Conservation (phyloP, 2,888 invertebrate genomes). For the Drosophila robusta region DNA sequence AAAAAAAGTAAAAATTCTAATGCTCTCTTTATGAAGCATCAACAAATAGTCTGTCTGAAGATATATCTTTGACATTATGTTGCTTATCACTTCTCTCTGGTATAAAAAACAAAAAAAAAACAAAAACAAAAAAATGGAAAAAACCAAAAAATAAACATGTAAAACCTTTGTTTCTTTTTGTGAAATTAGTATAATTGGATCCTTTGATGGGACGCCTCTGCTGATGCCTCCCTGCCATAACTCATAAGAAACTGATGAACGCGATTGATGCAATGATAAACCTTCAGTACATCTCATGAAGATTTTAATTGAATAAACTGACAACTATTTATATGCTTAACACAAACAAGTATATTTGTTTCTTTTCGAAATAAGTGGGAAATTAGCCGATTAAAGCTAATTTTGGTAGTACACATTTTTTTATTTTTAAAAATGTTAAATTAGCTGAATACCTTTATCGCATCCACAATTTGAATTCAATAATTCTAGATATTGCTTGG, state of each 20-base stretch:
- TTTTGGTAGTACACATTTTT: no score
- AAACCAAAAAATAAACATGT: background rate
- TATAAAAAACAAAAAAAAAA: slow-evolving; percentile 6
- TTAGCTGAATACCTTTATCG: no score
- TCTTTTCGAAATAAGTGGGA: slow-evolving; percentile 2
- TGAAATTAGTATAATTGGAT: slow-evolving; percentile 24
- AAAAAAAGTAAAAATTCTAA: slow-evolving; percentile 2
- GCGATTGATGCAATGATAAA: slow-evolving; percentile 21
- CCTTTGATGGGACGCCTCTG: slow-evolving; percentile 12
- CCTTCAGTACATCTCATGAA: slow-evolving; percentile 26
- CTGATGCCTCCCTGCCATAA: slow-evolving; percentile 18
- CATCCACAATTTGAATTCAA: no score
- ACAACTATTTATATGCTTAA: slow-evolving; percentile 50
- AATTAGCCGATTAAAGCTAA: background rate
- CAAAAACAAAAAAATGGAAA: background rate
- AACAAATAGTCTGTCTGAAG: slow-evolving; percentile 6
- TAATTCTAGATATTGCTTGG: no score
- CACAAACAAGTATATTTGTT: background rate
- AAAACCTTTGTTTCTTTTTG: slow-evolving; percentile 7
- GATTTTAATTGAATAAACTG: slow-evolving; percentile 50
- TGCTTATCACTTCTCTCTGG: slow-evolving; percentile 18
- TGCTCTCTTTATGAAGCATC: background rate
- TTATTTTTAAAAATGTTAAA: no score
- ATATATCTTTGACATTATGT: slow-evolving; percentile 1
- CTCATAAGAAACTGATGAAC: slow-evolving; percentile 22